Base-by-base conservation (phyloP, 2,797 vertebrate genomes). In the Gorsachius magnificus region DNA sequence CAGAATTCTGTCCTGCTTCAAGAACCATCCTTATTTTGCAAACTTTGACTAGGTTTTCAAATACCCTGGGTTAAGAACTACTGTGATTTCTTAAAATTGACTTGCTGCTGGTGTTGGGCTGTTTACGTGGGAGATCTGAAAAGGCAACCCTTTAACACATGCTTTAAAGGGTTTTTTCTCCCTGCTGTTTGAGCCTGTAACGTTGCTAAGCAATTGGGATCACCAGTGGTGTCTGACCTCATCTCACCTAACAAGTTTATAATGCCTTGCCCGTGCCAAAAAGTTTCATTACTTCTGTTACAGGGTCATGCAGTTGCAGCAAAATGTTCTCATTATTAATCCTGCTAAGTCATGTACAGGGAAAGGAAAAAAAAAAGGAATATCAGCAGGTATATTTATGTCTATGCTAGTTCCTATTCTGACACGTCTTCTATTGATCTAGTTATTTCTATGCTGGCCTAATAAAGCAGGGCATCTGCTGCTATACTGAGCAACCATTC, bases 121-220 rank as follows among this genome's bases (percentile, higher is more conserved):
- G 20, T 43, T 80, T 16, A 7, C 24, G 12, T 57, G 20, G 5
- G 26, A 19, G 56, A 74, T 50, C 7, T n/a, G 66, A 46, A 54
- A 36, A 80, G 13, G 18, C 41, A 58, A 2, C 16, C 3, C 33
- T 46, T 78, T 46, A 77, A 28, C 7, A 16, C 8, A 3, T 0
- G 2, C 10, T 63, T 43, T 4, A 35, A 0, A 21, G 28, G 3
- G 8, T 13, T n/a, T 58, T 65, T 26, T 21, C 6, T 57, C 17
- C 1, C 0, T 36, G 31, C 17, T 64, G 7, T 5, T 35, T 29
- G 15, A 28, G 46, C 56, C 17, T 76, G 2, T 50, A 48, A 43
- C 21, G 18, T 6, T 35, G n/a, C n/a, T n/a, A n/a, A n/a, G n/a
- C 17, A 29, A 0, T 0, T 46, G 46, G 43, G 29, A 36, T 79